Evolutionary conservation across 2,797 vertebrate genomes (phyloP).

Genomic region (Notoglanidium macrostoma): DNA sequence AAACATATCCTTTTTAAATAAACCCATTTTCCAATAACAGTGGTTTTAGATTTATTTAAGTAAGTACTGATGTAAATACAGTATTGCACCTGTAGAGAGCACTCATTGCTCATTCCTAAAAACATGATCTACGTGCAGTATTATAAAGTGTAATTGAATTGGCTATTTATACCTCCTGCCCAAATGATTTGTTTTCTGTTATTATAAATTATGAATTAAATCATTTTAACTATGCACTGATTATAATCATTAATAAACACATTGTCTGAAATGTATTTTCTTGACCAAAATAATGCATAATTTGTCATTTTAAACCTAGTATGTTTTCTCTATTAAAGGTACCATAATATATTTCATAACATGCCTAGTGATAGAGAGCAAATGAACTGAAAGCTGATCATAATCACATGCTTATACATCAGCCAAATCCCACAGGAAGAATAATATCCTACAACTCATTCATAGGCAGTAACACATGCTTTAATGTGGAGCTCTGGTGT

Average conservation of each 20-base stretch:
- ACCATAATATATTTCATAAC: not conserved
- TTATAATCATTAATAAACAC: no score
- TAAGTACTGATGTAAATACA: not conserved
- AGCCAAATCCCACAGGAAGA: not conserved
- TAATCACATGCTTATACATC: not conserved
- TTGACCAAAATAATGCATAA: not conserved
- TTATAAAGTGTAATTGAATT: not conserved
- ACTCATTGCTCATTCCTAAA: not conserved
- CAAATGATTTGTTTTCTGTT: not conserved
- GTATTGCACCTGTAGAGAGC: not conserved
- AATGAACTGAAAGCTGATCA: not conserved
- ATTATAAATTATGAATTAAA: not conserved
- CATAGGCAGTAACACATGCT: not conserved
- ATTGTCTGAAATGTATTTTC: not conserved
- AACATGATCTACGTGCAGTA: not conserved
- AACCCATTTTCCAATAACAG: no score
- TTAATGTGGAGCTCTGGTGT: not conserved
- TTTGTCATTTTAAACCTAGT: not conserved
- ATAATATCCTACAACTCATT: no score
- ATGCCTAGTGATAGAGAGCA: not conserved
- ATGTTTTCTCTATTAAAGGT: not conserved
- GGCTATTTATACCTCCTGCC: not conserved
- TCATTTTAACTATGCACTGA: not conserved
- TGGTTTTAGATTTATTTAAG: no score
- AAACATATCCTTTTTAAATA: no score